Evolutionary conservation across 2,113 vertebrate species (phyloP), one percentile per base, ranked within the genome.

Genomic region (Motacilla alba): DNA sequence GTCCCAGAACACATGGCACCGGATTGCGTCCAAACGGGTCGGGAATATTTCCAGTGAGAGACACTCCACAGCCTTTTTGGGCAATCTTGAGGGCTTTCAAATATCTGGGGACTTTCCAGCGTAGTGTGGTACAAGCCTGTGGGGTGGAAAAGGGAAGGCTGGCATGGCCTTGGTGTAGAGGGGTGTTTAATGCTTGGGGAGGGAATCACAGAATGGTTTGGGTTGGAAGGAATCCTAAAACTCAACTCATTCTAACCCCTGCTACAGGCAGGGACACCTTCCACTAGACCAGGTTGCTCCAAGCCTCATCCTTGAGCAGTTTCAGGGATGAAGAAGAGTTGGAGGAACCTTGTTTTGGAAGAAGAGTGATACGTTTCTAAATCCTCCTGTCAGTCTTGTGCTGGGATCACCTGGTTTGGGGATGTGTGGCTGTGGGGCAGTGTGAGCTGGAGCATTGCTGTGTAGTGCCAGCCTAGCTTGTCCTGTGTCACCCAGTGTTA

Each of bases 381-480:
- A 10, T 41, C 1, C 3, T 90, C 0, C 14, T 66, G 16, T 14
- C 37, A 49, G 46, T 28, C 11, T 43, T 43, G 26, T 47, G 15
- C 50, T 74, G 27, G 37, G 43, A 1, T n/a, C 26, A 30, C 21
- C 18, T 83, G 47, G 3, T 3, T 27, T 24, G 19, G 39, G 33
- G 35, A 41, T 3, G 6, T 43, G 47, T 31, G 28, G 13, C 47
- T 4, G 6, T 43, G 43, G n/a, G 31, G 15, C 47, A 17, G n/a
- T 6, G 62, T 35, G 10, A 46, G 27, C 20, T 20, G 73, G 16
- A 17, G 52, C 27, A 10, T 44, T 16, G 17, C 22, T 18, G 22
- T 23, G 15, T 58, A 19, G 4, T 37, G 67, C 44, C 15, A 75
- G 47, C 28, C 13, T 5, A 7, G 31, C 23, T 47, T 0, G 0